phyloP scores from a whole-genome alignment of 1,140 invertebrate species.

The Drosophila ercepeae region DNA sequence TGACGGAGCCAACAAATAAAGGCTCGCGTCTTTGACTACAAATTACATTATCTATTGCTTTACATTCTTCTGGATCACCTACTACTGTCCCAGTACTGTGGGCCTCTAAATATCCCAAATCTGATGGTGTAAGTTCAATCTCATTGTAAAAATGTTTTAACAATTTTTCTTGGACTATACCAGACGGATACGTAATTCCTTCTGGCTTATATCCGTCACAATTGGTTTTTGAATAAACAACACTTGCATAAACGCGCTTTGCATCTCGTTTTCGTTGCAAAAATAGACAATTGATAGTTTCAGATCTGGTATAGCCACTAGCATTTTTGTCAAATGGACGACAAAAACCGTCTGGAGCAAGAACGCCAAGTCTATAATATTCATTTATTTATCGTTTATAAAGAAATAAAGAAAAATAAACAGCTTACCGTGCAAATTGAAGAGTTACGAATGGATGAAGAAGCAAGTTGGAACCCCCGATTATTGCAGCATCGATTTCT shows the following conservation, averaged over 20 bases:
- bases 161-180: slow-evolving; percentile 90
- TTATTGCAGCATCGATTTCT: slow-evolving; percentile 93
- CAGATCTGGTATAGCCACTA: slow-evolving; percentile 90
- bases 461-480: slow-evolving; percentile 92
- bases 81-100: slow-evolving; percentile 94
- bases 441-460: slow-evolving; percentile 94
- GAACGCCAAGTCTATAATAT: slow-evolving; percentile 89
- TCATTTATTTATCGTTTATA: background rate
- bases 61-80: slow-evolving; percentile 94
- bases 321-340: slow-evolving; percentile 95
- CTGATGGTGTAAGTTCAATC: slow-evolving; percentile 89
- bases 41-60: slow-evolving; percentile 93
- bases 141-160: slow-evolving; percentile 95
- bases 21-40: slow-evolving; percentile 88
- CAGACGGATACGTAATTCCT: slow-evolving; percentile 96
- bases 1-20: slow-evolving; percentile 94
- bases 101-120: slow-evolving; percentile 93
- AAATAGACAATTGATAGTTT: slow-evolving; percentile 90
- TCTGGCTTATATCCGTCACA: slow-evolving; percentile 95
- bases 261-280: slow-evolving; percentile 93
- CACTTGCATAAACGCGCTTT: slow-evolving; percentile 89
- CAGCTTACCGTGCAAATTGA: slow-evolving; percentile 89
- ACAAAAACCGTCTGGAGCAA: slow-evolving; percentile 93
- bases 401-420: background rate
- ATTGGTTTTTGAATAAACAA: slow-evolving; percentile 87